Evolutionary conservation across 92 coral and sea anemone genomes (phyloP).

Genomic region (Heteractis magnifica): DNA sequence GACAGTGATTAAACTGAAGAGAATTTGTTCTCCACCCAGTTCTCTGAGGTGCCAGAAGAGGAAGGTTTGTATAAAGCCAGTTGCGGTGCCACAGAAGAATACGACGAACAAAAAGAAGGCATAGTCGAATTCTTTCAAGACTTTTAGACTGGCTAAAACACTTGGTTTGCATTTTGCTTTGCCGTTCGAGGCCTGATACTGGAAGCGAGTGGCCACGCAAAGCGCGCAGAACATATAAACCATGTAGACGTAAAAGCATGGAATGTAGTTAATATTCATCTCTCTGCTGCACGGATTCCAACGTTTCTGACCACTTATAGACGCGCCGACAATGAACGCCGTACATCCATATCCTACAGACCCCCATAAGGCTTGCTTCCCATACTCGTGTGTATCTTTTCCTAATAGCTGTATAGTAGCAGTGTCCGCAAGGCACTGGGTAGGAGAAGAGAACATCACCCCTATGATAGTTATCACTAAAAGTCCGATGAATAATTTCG

Average conservation of each 20-base stretch:
- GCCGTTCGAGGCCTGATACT: constrained; percentile 53
- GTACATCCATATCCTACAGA: constrained; percentile 93
- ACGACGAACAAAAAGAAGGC: constrained; percentile 87
- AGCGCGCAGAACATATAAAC: constrained; percentile 77
- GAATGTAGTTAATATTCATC: constrained; percentile 84
- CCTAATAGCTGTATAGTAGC: constrained; percentile 95
- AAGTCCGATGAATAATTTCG: constrained; percentile 70
- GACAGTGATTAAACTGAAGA: constrained; percentile 84
- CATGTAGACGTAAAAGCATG: constrained; percentile 85
- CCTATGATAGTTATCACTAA: constrained; percentile 74
- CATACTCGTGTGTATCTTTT: constrained; percentile 90
- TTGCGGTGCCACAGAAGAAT: constrained; percentile 93
- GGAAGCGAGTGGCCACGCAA: constrained; percentile 84
- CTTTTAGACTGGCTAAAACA: constrained; percentile 56
- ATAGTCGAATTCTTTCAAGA: constrained; percentile 68
- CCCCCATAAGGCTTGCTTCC: constrained; percentile 97
- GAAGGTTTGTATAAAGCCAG: constrained; percentile 95
- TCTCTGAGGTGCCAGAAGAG: constrained; percentile 96
- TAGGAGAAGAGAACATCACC: constrained; percentile 84
- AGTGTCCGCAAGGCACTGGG: constrained; percentile 95
- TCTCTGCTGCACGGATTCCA: constrained; percentile 87
- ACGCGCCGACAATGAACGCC: constrained; percentile 88
- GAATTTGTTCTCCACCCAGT: constrained; percentile 84
- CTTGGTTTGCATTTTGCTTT: constrained; percentile 66
- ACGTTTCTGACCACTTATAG: constrained; percentile 74